Evolutionary conservation across 2,888 invertebrate genomes (phyloP).

Genomic region (Brassicogethes aeneus): DNA sequence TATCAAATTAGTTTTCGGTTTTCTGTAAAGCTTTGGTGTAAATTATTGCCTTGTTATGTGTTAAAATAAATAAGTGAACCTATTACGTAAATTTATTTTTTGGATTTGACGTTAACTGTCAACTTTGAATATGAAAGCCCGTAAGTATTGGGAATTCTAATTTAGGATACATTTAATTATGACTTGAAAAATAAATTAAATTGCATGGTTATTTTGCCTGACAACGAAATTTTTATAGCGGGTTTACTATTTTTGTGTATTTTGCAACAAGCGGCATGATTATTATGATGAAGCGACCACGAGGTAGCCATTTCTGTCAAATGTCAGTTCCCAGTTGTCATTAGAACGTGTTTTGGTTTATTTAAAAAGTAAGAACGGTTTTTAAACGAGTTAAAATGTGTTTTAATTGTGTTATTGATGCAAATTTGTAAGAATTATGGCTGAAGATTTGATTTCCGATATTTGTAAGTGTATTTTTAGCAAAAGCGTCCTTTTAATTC

Average conservation of each 20-base stretch:
- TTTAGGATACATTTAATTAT: too few relatives aligned
- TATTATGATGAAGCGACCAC: conserved; percentile 18
- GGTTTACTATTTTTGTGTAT: conserved; percentile 8
- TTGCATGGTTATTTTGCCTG: too few relatives aligned
- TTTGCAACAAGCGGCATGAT: conserved; percentile 17
- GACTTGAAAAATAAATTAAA: too few relatives aligned
- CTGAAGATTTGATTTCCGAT: conserved; percentile 9
- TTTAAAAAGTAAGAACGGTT: conserved; percentile 16
- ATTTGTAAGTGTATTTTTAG: conserved; percentile 9
- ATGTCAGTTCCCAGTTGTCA: conserved; percentile 23
- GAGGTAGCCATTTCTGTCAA: conserved; percentile 30
- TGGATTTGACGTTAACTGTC: conserved; percentile 18
- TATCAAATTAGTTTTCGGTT: background rate
- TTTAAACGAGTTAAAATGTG: too few relatives aligned
- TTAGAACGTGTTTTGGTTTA: conserved; percentile 17
- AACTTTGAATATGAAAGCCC: conserved; percentile 29
- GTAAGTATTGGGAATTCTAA: conserved; percentile 24
- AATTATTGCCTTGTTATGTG: too few relatives aligned
- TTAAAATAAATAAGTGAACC: conserved; percentile 2
- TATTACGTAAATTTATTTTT: conserved; percentile 25
- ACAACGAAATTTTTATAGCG: too few relatives aligned
- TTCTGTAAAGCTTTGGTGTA: too few relatives aligned
- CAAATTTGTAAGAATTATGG: conserved; percentile 5
- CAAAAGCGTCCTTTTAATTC: conserved; percentile 6
- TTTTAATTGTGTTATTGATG: too few relatives aligned